Evolutionary conservation across 2,113 vertebrate species (phyloP).

Genomic region (Coreoperca whiteheadi): DNA sequence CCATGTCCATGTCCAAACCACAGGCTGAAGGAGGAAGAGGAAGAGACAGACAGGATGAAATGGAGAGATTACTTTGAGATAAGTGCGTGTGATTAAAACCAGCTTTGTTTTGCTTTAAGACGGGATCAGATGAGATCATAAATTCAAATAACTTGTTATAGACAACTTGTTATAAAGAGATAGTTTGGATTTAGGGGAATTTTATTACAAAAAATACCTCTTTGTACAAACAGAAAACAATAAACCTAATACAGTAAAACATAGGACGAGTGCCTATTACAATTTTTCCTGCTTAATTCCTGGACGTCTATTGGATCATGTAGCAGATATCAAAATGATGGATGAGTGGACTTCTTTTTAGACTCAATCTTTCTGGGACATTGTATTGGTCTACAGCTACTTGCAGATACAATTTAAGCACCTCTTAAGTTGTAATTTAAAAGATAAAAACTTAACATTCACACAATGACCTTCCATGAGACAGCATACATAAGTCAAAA

Average conservation of each 20-base stretch:
- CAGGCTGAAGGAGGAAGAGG: slow-evolving; percentile 80
- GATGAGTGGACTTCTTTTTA: neutral
- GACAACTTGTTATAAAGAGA: slow-evolving; percentile 35
- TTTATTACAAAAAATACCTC: neutral
- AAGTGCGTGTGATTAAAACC: slow-evolving; percentile 11
- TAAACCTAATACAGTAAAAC: neutral
- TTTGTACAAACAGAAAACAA: neutral
- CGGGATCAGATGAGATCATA: neutral
- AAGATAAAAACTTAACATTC: slow-evolving; percentile 23
- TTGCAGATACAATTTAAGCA: slow-evolving; percentile 13
- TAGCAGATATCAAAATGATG: neutral
- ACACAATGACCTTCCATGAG: slow-evolving; percentile 10
- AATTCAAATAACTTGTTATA: slow-evolving; percentile 2
- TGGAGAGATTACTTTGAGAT: slow-evolving; percentile 8
- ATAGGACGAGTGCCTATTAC: neutral
- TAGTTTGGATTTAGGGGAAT: slow-evolving; percentile 38
- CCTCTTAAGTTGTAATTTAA: slow-evolving; percentile 5
- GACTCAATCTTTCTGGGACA: neutral
- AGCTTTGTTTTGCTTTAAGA: neutral
- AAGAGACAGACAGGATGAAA: slow-evolving; percentile 39
- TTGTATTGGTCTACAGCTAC: neutral
- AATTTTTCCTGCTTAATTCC: neutral
- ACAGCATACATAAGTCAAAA: slow-evolving; percentile 34
- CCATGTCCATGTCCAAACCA: slow-evolving; percentile 85
- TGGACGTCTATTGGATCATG: neutral